These are phyloP conservation scores for Patella depressa DNA, from an alignment of 2,888 invertebrate genomes.

Conservation along the genomic window DNA sequence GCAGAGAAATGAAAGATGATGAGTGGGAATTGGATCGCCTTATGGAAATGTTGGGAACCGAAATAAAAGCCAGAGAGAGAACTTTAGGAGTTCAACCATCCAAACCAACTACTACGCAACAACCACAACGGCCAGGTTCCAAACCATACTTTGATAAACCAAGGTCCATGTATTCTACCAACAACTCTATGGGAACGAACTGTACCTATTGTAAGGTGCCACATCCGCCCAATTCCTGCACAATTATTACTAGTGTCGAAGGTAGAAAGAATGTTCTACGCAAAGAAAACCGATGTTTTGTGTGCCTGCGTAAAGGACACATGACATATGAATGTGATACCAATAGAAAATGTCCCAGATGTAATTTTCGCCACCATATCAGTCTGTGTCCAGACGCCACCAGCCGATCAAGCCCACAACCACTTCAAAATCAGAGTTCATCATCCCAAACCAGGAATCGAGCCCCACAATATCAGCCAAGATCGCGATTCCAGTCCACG, in stretches of 20 bases:
- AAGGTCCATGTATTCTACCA: too few species aligned
- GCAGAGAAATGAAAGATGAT: background rate
- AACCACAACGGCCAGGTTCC: too few species aligned
- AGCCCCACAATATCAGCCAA: too few species aligned
- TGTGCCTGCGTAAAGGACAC: background rate
- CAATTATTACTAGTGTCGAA: background rate
- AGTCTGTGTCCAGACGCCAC: too few species aligned
- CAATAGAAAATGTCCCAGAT: background rate
- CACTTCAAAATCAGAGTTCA: too few species aligned
- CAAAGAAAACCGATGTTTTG: background rate
- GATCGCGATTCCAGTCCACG: too few species aligned
- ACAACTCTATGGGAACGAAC: background rate
- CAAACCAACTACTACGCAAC: too few species aligned
- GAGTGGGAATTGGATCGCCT: background rate
- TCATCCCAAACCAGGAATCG: too few species aligned
- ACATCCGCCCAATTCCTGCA: background rate
- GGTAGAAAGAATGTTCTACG: background rate
- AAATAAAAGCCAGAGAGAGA: background rate
- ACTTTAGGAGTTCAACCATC: background rate
- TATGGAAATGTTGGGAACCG: background rate
- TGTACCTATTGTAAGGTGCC: background rate
- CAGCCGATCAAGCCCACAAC: too few species aligned
- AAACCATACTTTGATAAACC: too few species aligned
- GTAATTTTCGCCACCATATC: background rate
- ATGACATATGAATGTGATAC: background rate